Evolutionary conservation across 2,797 vertebrate genomes (phyloP).

Genomic region (Poecilia wingei): DNA sequence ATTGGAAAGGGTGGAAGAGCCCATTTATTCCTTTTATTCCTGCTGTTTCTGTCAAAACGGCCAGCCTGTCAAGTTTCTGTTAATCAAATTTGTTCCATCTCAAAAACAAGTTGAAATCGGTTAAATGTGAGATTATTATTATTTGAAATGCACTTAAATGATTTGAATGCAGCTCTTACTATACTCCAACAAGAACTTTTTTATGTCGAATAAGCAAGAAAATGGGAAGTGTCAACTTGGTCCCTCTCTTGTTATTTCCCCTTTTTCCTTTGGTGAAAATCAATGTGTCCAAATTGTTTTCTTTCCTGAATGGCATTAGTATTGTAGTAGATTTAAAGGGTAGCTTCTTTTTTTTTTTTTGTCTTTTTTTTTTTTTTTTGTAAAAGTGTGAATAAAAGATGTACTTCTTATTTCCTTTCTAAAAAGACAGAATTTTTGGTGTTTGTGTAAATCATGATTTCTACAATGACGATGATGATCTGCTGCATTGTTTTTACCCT

Average conservation of each 20-base stretch:
- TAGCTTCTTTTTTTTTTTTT: slow-evolving; percentile 74
- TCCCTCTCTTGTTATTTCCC: slow-evolving; percentile 62
- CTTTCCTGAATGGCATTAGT: slow-evolving; percentile 89
- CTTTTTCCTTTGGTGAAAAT: slow-evolving; percentile 76
- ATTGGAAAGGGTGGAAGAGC: slow-evolving; percentile 51
- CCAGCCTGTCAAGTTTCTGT: slow-evolving; percentile 17
- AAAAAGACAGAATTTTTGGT: slow-evolving; percentile 86
- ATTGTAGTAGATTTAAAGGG: slow-evolving; percentile 89
- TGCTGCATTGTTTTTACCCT: slow-evolving; percentile 66
- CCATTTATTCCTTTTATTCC: slow-evolving; percentile 36
- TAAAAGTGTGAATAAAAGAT: slow-evolving; percentile 96
- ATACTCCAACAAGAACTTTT: slow-evolving; percentile 41
- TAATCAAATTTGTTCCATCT: slow-evolving; percentile 34
- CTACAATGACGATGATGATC: slow-evolving; percentile 69
- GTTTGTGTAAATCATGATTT: slow-evolving; percentile 91
- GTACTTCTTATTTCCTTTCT: slow-evolving; percentile 94
- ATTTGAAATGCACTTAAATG: slow-evolving; percentile 83
- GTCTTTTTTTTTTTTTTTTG: slow-evolving; percentile 82
- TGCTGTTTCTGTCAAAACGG: slow-evolving; percentile 34
- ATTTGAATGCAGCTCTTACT: slow-evolving; percentile 64
- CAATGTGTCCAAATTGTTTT: slow-evolving; percentile 85
- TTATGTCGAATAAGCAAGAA: slow-evolving; percentile 66
- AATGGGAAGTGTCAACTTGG: slow-evolving; percentile 71
- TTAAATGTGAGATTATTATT: slow-evolving; percentile 35
- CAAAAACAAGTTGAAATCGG: slow-evolving; percentile 35